Evolutionary conservation across 2,888 invertebrate species (phyloP), one percentile per base, ranked within the genome.

Genomic region (Iselma pallidipennis): DNA sequence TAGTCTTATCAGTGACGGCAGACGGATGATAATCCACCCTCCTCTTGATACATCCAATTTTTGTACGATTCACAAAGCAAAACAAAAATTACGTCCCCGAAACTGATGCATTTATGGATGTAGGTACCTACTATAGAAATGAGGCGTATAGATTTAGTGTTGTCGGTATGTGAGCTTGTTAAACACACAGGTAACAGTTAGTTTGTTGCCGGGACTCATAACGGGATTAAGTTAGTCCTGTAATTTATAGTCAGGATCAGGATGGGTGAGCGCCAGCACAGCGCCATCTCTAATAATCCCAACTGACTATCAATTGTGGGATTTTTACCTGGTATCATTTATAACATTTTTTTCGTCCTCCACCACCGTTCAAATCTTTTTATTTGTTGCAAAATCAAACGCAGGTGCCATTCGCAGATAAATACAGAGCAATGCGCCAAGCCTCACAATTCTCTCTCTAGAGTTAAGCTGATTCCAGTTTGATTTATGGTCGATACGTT

Each of bases 261-360:
- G 72, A 66, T 61, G 68, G 67, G 14, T 12, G 52, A 51, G 71
- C 64, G 57, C 60, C 55, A 65, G 63, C 61, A 73, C 69, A 70
- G 71, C 73, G 74, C 74, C 76, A 74, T 71, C 75, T 74, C 74
- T 76, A 64, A 71, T 81, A 82, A 81, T 81, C 81, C 80, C 69
- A 65, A 61, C 69, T 72, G 78, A 79, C 81, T 80, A 82, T 82
- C 81, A 82, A 82, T 82, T 81, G 79, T 78, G 79, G 81, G 82
- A 82, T 82, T 82, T 80, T 77, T 80, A 79, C 78, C 78, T 78
- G 76, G 63, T 65, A 74, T 72, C 77, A 74, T 79, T 79, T 77
- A 76, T 78, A 75, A 76, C 72, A 45, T 23, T 45, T 45, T 23
- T 45, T 23, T 23, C 1, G 12, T 23, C 6, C 2, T 5, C 28